Conservation (phyloP, 2,797 vertebrate genomes). For the Erethizon dorsatum region DNA sequence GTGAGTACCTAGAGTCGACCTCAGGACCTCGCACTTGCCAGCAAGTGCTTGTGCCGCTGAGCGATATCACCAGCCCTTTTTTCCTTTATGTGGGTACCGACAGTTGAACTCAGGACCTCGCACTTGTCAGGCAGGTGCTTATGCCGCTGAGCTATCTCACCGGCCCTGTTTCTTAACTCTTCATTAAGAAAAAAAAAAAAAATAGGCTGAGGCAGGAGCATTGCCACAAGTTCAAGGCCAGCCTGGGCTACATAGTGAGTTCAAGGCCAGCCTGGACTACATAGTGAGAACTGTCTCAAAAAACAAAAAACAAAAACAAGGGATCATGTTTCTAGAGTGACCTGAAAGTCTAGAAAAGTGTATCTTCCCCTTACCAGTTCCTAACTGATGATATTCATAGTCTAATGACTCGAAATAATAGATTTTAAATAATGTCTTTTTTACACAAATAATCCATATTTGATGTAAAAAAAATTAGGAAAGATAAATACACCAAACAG, state of each 20-base stretch:
- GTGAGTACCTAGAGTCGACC: too few relatives aligned
- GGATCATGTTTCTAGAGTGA: neutral
- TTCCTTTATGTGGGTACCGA: too few relatives aligned
- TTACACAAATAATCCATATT: neutral
- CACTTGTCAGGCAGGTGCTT: too few relatives aligned
- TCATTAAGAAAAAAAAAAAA: neutral
- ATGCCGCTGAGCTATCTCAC: too few relatives aligned
- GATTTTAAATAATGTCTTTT: slow-evolving; percentile 32
- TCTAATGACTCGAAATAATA: neutral
- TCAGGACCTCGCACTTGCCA: too few relatives aligned
- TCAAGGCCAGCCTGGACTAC: neutral
- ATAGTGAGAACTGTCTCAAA: neutral
- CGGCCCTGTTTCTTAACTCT: neutral
- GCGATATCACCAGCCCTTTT: too few relatives aligned
- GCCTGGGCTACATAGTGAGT: neutral
- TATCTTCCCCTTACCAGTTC: slow-evolving; percentile 23
- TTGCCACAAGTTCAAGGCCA: neutral
- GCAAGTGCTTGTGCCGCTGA: too few relatives aligned
- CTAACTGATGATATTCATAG: neutral
- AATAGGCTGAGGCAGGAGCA: neutral
- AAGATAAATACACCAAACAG: neutral
- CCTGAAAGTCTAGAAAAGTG: slow-evolving; percentile 23
- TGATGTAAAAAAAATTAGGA: slow-evolving; percentile 19
- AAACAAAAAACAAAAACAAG: neutral
- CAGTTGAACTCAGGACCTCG: too few relatives aligned